Percentiles rank a stretch among this genome's conserved stretches.
Evolutionary conservation across 2,888 invertebrate species (phyloP).

Genomic region (Lasioglossum figueresi): DNA sequence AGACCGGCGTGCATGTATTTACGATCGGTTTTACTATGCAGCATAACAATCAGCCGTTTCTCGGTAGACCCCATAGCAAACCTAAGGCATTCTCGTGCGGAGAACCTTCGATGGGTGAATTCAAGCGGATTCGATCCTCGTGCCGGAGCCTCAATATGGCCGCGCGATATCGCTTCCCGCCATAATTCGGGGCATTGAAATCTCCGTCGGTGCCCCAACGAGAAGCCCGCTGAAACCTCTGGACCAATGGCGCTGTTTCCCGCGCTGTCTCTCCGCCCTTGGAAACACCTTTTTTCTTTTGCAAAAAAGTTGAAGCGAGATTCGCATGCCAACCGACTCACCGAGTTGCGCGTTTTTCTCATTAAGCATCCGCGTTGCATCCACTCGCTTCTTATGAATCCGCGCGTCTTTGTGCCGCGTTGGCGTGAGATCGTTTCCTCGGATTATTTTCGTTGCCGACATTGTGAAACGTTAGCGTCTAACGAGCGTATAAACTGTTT

Average conservation of each 20-base stretch:
- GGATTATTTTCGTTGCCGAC: constrained; percentile 14
- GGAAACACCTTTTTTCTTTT: constrained; percentile 43
- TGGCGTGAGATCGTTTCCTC: constrained; percentile 39
- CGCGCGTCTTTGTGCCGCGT: constrained; percentile 19
- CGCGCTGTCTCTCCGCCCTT: constrained; percentile 64
- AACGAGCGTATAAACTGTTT: not conserved
- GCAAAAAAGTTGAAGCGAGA: constrained; percentile 28
- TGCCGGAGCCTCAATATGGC: constrained; percentile 33
- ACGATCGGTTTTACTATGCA: constrained; percentile 33
- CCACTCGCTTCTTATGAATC: not conserved
- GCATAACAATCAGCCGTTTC: constrained; percentile 33
- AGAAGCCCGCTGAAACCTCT: constrained; percentile 63
- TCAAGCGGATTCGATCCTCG: constrained; percentile 1
- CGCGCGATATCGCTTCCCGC: constrained; percentile 50
- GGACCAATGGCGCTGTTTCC: constrained; percentile 72
- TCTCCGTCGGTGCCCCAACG: constrained; percentile 50
- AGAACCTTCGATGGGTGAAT: constrained; percentile 15
- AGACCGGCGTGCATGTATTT: constrained; percentile 21
- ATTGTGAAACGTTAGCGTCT: not conserved
- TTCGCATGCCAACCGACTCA: constrained; percentile 56
- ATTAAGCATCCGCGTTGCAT: constrained; percentile 15
- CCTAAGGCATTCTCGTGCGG: not conserved
- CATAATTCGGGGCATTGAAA: constrained; percentile 69
- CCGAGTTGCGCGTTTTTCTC: constrained; percentile 50
- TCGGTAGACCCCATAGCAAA: not conserved